These are phyloP conservation scores for Cichladusa arquata DNA, from an alignment of 2,113 vertebrate species.

Conservation along the genomic window DNA sequence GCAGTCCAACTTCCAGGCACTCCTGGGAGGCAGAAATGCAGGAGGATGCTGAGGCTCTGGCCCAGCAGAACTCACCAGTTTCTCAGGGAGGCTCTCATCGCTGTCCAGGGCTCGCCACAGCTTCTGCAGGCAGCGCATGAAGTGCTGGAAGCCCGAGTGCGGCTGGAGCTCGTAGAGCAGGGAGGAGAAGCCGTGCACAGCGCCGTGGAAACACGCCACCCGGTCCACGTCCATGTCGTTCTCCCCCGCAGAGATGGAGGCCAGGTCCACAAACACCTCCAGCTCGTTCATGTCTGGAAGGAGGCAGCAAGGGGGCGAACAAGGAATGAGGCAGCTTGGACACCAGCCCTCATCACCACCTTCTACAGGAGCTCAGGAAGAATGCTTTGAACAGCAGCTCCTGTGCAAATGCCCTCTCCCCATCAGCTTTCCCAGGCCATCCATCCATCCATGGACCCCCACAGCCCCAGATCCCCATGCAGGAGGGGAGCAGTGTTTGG, in stretches of 20 bases:
- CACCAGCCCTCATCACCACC: background rate
- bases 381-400: background rate
- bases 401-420: background rate
- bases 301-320: background rate
- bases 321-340: background rate
- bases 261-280: conserved; percentile 96
- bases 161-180: conserved; percentile 84
- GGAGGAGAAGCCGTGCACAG: conserved; percentile 88
- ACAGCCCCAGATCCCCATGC: background rate
- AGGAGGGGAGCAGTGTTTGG: background rate
- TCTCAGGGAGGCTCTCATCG: conserved; percentile 82
- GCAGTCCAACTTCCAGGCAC: background rate
- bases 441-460: background rate
- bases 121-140: conserved; percentile 79
- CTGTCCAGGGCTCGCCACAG: conserved; percentile 92
- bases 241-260: conserved; percentile 96
- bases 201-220: conserved; percentile 91
- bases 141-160: conserved; percentile 71
- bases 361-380: background rate
- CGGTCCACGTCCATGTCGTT: conserved; percentile 95
- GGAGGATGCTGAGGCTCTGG: background rate
- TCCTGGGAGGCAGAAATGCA: background rate
- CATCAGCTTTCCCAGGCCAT: background rate
- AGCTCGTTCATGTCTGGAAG: conserved; percentile 86
- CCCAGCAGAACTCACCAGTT: conserved; percentile 79